Evolutionary conservation across 2,888 invertebrate genomes (phyloP).

Genomic region (Agrochola lota): DNA sequence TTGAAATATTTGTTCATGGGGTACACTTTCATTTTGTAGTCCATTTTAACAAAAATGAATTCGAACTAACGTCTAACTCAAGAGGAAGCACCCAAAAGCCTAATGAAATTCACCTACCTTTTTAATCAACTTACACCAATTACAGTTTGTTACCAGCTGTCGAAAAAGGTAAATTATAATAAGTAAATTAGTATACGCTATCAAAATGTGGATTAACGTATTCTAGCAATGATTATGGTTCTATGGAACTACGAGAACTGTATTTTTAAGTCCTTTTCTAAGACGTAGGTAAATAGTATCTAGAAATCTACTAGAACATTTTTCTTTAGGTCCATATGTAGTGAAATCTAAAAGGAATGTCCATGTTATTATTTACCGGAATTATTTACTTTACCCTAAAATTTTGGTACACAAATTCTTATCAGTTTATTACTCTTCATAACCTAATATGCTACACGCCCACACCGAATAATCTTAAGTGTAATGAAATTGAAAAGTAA

Average conservation of each 20-base stretch:
- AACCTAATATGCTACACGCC: neutral
- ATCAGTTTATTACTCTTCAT: neutral
- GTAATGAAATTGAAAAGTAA: conserved; percentile 60
- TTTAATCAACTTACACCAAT: conserved; percentile 35
- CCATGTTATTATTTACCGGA: neutral
- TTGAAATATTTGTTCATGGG: conserved; percentile 51
- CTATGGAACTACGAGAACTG: neutral
- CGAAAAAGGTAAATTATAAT: neutral
- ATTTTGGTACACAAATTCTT: neutral
- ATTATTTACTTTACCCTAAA: neutral
- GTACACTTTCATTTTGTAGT: conserved; percentile 36
- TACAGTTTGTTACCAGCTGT: conserved; percentile 1
- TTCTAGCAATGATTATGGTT: neutral
- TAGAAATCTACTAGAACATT: neutral
- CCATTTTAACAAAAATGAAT: neutral
- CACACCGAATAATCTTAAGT: conserved; percentile 2
- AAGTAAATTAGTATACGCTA: neutral
- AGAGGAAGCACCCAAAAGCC: too few relatives aligned
- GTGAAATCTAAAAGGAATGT: neutral
- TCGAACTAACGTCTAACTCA: neutral
- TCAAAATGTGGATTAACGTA: neutral
- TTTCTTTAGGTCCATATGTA: neutral
- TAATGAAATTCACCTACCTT: conserved; percentile 6
- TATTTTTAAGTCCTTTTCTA: neutral
- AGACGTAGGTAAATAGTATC: neutral